Percentiles rank a stretch among this genome's conserved stretches.
Evolutionary conservation across 2,113 vertebrate genomes (phyloP).

Genomic region (Sialia sialis): DNA sequence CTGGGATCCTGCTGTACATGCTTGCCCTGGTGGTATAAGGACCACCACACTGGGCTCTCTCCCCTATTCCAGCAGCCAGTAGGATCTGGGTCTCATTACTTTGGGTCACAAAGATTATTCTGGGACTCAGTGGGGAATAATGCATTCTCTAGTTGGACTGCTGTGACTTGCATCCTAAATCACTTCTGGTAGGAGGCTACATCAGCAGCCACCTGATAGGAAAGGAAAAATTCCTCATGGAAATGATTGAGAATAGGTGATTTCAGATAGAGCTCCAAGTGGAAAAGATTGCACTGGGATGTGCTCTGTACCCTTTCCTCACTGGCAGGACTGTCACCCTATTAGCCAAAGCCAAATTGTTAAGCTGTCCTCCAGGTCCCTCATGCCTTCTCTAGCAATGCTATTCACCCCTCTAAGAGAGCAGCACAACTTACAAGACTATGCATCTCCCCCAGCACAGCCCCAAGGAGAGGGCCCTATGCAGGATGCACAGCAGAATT

Average conservation of each 20-base stretch:
- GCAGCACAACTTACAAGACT: neutral
- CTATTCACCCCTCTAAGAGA: neutral
- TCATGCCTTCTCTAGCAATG: neutral
- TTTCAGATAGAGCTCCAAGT: neutral
- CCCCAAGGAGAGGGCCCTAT: neutral
- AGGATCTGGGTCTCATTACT: neutral
- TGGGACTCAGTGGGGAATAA: neutral
- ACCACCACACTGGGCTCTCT: neutral
- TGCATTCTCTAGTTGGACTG: neutral
- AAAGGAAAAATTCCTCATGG: neutral
- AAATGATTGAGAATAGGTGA: neutral
- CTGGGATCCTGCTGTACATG: neutral
- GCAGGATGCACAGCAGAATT: neutral
- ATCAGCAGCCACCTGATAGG: neutral
- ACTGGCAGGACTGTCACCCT: neutral
- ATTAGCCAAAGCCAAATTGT: neutral
- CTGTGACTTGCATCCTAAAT: neutral
- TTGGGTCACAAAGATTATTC: neutral
- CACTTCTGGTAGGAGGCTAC: neutral
- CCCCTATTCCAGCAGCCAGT: neutral
- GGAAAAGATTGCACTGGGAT: neutral
- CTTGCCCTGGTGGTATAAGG: neutral
- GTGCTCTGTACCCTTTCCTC: neutral
- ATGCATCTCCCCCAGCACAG: fast-evolving
- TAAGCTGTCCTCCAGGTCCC: neutral